Evolutionary conservation across 2,113 vertebrate species (phyloP).

Genomic region (Aptenodytes forsteri): DNA sequence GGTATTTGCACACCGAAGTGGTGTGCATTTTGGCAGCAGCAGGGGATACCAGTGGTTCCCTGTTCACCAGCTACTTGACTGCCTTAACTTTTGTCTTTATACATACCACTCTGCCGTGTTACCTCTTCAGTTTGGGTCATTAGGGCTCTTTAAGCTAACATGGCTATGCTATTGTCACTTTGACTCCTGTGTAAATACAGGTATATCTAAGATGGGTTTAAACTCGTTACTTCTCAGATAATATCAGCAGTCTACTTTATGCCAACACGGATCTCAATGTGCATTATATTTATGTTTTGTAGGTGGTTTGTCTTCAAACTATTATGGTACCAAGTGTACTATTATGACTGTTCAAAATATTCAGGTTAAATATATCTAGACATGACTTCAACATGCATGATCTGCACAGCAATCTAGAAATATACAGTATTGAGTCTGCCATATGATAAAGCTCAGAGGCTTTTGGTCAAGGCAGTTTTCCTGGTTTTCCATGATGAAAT

Average conservation of each 20-base stretch:
- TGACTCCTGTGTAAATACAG: background rate
- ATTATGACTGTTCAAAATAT: background rate
- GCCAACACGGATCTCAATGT: background rate
- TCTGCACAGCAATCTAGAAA: background rate
- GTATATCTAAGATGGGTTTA: background rate
- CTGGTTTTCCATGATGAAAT: background rate
- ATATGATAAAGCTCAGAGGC: background rate
- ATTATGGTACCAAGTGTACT: rapidly evolving
- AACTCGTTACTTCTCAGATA: background rate
- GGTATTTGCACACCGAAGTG: background rate
- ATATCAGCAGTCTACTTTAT: background rate
- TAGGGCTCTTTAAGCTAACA: background rate
- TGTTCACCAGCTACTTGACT: background rate
- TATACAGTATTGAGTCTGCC: background rate
- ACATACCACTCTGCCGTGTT: rapidly evolving
- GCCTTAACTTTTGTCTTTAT: background rate
- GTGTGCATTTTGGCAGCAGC: too few relatives aligned
- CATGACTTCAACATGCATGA: background rate
- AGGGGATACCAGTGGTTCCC: too few relatives aligned
- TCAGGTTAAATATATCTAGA: background rate
- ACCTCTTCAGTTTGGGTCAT: background rate
- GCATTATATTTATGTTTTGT: background rate
- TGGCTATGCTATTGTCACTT: background rate
- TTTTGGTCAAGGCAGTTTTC: background rate
- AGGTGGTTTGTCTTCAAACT: background rate